Conservation (phyloP, 2,888 invertebrate genomes). For the Hesperia comma region DNA sequence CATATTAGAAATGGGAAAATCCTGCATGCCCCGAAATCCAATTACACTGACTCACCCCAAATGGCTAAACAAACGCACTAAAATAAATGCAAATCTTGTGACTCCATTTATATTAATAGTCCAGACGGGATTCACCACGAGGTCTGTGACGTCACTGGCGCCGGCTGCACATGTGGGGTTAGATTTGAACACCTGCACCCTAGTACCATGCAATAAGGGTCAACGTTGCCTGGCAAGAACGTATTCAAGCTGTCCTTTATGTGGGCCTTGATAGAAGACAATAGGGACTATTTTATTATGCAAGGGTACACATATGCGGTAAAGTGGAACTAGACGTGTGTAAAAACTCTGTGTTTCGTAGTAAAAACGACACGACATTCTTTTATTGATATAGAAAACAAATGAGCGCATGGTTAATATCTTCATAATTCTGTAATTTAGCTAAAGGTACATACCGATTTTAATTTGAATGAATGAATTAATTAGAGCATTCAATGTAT, state of each 20-base stretch:
- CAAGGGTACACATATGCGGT: background rate
- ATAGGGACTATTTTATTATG: background rate
- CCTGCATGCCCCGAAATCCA: background rate
- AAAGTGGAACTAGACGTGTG: background rate
- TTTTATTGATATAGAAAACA: slow-evolving; percentile 4
- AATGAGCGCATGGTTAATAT: too few species aligned
- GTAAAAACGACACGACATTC: background rate
- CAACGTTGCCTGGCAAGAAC: background rate
- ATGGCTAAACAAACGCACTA: slow-evolving; percentile 1
- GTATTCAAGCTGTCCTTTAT: background rate
- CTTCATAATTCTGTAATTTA: too few species aligned
- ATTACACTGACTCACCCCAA: slow-evolving; percentile 4
- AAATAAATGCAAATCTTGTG: slow-evolving; percentile 13
- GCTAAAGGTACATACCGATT: too few species aligned
- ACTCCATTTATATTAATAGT: slow-evolving; percentile 15
- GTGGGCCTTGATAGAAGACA: background rate
- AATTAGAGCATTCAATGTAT: too few species aligned
- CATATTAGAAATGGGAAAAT: too few species aligned
- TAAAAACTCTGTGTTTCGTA: too few species aligned
- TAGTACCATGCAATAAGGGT: background rate
- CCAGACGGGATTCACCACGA: slow-evolving; percentile 9
- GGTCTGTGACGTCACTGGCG: slow-evolving; percentile 1
- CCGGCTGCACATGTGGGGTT: slow-evolving; percentile 2
- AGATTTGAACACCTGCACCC: background rate
- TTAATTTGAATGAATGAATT: too few species aligned